Evolutionary conservation across 2,113 vertebrate genomes (phyloP), one percentile per base, ranked within the genome.

Genomic region (Sardina pilchardus): DNA sequence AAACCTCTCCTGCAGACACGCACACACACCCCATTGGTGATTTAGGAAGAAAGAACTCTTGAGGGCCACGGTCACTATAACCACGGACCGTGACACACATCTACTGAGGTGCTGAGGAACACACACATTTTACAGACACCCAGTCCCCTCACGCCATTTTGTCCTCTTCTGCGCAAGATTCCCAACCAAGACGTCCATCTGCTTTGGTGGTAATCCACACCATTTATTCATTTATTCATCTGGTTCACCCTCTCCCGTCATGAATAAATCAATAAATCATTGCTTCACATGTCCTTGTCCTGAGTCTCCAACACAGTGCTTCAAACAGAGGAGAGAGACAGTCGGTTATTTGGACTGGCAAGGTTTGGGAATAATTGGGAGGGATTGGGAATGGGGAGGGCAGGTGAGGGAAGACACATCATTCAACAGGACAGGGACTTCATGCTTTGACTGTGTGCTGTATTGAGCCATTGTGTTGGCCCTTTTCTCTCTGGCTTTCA

Each of bases 391-490:
- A 85, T 26, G n/a, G n/a, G 63, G 80, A 16, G 84, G 26, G 50
- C 17, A 84, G 36, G 10, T 6, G 5, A 45, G 86, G 83, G 24
- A 67, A 75, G 30, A 78, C 44, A 80, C 24, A 80, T 83, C 80
- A 7, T 45, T 71, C 87, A 90, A n/a, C n/a, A n/a, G n/a, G 47
- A 83, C 84, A 88, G 6, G 43, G 56, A 81, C 81, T 88, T 90
- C 89, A 85, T 90, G 91, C 91, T 93, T 93, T 93, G 91, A 34
- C 71, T 78, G 71, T 10, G 30, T 78, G 34, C 71, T 78, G 71
- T 34, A 5, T 16, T 78, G 14, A 26, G 63, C 71, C 34, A 36
- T 34, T 78, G 30, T 3, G 14, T 12, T 36, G 30, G 71, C 71
- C 30, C 10, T 36, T 78, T 17, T 78, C 71, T 78, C 34, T 12